phyloP scores from a whole-genome alignment of 2,113 vertebrate species.

The Nestor notabilis region DNA sequence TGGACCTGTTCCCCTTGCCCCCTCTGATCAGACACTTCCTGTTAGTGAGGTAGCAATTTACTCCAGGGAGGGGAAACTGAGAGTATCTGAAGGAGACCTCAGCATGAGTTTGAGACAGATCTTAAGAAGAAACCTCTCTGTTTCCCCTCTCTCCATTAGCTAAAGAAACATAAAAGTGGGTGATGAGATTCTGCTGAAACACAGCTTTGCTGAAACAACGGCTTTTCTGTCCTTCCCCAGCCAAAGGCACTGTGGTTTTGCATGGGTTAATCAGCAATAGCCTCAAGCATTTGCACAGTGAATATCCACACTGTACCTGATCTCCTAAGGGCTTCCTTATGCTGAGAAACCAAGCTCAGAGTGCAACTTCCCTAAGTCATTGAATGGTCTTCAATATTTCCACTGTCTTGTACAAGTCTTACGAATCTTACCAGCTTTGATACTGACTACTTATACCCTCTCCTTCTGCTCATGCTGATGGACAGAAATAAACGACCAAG shows the following conservation, averaged over 20 bases:
- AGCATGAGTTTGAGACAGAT: background rate
- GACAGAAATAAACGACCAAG: conserved; percentile 69
- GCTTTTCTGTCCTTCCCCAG: background rate
- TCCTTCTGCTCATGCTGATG: conserved; percentile 38
- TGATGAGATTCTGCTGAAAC: background rate
- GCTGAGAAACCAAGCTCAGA: background rate
- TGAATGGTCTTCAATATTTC: background rate
- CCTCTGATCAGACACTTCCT: rapidly evolving
- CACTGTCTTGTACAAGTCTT: background rate
- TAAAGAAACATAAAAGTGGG: background rate
- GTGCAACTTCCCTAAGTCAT: background rate
- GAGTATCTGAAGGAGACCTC: background rate
- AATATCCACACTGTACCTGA: background rate
- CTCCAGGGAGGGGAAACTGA: background rate
- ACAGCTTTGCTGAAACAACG: background rate
- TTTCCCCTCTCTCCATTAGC: background rate
- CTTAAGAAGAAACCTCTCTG: background rate
- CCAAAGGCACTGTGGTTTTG: background rate
- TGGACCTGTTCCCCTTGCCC: rapidly evolving
- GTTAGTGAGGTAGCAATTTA: background rate
- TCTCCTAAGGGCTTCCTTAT: background rate
- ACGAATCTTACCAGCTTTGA: background rate
- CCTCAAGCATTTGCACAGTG: background rate
- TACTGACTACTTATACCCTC: background rate
- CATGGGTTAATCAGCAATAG: background rate